A percentile compares a stretch with the other conserved stretches of the same genome.
Conservation (phyloP, 2,797 vertebrate genomes). For the Acrossocheilus wenchowensis region DNA sequence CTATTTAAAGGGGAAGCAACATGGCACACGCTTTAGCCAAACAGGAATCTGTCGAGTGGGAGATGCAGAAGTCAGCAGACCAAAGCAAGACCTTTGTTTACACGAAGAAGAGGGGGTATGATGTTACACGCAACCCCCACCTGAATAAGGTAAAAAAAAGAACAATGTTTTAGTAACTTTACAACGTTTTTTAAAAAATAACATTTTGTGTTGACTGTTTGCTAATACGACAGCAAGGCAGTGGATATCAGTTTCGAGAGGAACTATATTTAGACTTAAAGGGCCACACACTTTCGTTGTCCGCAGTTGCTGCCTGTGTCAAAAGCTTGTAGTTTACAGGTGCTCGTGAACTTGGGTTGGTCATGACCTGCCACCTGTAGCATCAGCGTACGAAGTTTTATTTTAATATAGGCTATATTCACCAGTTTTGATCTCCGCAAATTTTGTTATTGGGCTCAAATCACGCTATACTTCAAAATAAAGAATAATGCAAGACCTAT, state of each 20-base stretch:
- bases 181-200: constrained; percentile 11
- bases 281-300: constrained; percentile 53
- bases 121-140: constrained; percentile 86
- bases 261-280: constrained; percentile 82
- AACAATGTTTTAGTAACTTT: not conserved
- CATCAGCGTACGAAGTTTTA: not conserved
- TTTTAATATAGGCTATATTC: not conserved
- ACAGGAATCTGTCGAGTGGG: constrained; percentile 75
- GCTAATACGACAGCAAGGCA: constrained; percentile 54
- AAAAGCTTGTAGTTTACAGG: constrained; percentile 23
- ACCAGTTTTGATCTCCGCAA: too few relatives aligned
- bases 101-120: constrained; percentile 89
- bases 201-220: constrained; percentile 37
- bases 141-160: constrained; percentile 87
- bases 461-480: not conserved
- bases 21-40: constrained; percentile 73
- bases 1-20: constrained; percentile 73
- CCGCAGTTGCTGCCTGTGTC: constrained; percentile 1
- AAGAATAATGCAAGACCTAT: not conserved
- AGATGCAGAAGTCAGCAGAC: constrained; percentile 74
- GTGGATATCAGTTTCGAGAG: constrained; percentile 68
- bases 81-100: constrained; percentile 70
- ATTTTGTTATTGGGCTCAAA: not conserved
- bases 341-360: not conserved
- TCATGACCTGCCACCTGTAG: not conserved